Evolutionary conservation across 2,797 vertebrate genomes (phyloP), one percentile per base, ranked within the genome.

Genomic region (Cyprinodon diabolis): DNA sequence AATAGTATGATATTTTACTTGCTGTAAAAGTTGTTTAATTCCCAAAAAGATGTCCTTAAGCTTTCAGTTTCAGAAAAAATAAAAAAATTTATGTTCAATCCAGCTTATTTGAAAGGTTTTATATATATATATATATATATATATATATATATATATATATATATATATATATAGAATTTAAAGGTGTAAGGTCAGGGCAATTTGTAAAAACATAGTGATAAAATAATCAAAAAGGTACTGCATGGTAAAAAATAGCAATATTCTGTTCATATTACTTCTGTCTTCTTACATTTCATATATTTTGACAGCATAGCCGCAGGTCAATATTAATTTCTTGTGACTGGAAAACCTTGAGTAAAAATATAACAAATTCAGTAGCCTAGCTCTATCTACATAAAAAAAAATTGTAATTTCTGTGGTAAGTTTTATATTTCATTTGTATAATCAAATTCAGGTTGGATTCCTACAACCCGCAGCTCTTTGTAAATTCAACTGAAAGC

Each of bases 191-290:
- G 58, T 82, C 66, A 81, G 80, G 69, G 68, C 13, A 62, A 54
- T 21, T 10, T 14, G 21, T 30, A 43, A 68, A 23, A 37, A 74
- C 75, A 52, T 65, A 19, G 68, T 25, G 4, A 56, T 25, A 25
- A 56, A 73, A 10, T 67, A 80, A 68, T 69, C 60, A 66, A 68
- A 81, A 72, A 56, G 43, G 52, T 25, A 54, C 17, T 62, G 65
- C 52, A 47, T 60, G 66, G 56, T 71, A 65, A 72, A 69, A 43
- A 47, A 23, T 47, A 66, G 45, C 13, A 47, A 45, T 51, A 30
- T 57, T 48, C 37, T 37, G 54, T 82, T 80, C 66, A 37, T n/a
- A 37, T 62, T 66, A 69, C 68, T 67, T 79, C 72, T 82, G 68
- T 30, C 66, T 60, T 63, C 60, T 63, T 21, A 43, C 10, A 45